Evolutionary conservation across 2,888 invertebrate genomes (phyloP).

Genomic region (Cosmopolites sordidus): DNA sequence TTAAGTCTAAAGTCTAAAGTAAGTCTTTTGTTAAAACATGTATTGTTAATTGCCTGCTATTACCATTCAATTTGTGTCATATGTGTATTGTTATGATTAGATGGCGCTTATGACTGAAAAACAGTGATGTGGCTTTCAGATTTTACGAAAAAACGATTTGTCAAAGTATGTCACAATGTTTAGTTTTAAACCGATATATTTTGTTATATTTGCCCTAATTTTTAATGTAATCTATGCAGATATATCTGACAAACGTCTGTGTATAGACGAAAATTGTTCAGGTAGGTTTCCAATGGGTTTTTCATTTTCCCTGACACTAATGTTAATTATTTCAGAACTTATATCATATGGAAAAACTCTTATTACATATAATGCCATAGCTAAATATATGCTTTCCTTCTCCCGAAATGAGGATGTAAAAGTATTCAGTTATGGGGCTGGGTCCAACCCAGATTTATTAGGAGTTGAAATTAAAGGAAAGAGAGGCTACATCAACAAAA

Average conservation of each 20-base stretch:
- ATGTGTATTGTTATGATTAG: conserved; percentile 13
- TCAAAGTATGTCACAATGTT: conserved; percentile 46
- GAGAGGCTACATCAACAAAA: conserved; percentile 62
- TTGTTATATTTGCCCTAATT: conserved; percentile 44
- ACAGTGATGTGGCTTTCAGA: conserved; percentile 42
- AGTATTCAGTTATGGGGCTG: conserved; percentile 69
- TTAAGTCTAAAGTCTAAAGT: no score
- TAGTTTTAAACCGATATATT: conserved; percentile 44
- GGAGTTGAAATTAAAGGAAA: conserved; percentile 65
- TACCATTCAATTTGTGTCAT: no score
- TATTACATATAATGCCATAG: conserved; percentile 54
- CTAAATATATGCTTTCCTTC: conserved; percentile 60
- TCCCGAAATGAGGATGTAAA: conserved; percentile 54
- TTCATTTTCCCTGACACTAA: conserved; percentile 1
- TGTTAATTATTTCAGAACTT: conserved; percentile 40
- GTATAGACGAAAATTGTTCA: conserved; percentile 67
- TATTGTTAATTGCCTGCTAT: no score
- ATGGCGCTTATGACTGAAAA: conserved; percentile 23
- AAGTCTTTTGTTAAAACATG: no score
- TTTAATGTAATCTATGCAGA: conserved; percentile 42
- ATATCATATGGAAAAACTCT: conserved; percentile 61
- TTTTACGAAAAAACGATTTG: conserved; percentile 25
- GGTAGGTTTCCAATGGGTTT: conserved; percentile 50
- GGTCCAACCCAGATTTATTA: conserved; percentile 59
- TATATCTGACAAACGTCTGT: conserved; percentile 65